These are phyloP conservation scores for Saturnia pavonia DNA, from an alignment of 2,888 invertebrate species.

Conservation along the genomic window DNA sequence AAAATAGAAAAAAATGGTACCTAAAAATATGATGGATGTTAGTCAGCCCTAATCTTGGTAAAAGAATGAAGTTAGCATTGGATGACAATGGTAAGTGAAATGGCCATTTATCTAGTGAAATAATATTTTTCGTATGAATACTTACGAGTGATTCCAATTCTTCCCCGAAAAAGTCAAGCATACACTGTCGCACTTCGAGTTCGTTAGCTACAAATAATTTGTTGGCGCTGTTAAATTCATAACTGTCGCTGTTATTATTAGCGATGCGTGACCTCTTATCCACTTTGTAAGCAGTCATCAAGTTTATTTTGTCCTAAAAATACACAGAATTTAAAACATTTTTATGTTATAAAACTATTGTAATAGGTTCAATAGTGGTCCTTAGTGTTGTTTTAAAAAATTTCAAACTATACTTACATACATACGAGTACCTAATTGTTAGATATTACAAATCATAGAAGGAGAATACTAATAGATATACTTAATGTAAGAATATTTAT, in stretches of 20 bases:
- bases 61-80: background rate
- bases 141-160: slow-evolving; percentile 82
- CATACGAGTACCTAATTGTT: background rate
- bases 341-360: background rate
- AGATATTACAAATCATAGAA: background rate
- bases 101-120: background rate
- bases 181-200: slow-evolving; percentile 84
- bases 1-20: background rate
- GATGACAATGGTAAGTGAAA: background rate
- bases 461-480: background rate
- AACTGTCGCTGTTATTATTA: slow-evolving; percentile 81
- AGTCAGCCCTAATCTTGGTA: background rate
- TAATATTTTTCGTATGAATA: background rate
- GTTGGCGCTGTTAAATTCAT: slow-evolving; percentile 90
- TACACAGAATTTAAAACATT: background rate
- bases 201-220: slow-evolving; percentile 86
- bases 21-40: background rate
- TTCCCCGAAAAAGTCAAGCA: slow-evolving; percentile 83
- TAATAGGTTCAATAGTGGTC: background rate
- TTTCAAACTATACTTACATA: background rate
- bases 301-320: slow-evolving; percentile 85
- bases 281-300: slow-evolving; percentile 87
- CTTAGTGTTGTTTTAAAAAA: background rate
- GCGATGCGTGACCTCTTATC: slow-evolving; percentile 83
- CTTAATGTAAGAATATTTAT: too few relatives aligned